A percentile compares a stretch with the other conserved stretches of the same genome.
phyloP scores from a whole-genome alignment of 2,888 invertebrate genomes.

The Eupeodes latifasciatus region DNA sequence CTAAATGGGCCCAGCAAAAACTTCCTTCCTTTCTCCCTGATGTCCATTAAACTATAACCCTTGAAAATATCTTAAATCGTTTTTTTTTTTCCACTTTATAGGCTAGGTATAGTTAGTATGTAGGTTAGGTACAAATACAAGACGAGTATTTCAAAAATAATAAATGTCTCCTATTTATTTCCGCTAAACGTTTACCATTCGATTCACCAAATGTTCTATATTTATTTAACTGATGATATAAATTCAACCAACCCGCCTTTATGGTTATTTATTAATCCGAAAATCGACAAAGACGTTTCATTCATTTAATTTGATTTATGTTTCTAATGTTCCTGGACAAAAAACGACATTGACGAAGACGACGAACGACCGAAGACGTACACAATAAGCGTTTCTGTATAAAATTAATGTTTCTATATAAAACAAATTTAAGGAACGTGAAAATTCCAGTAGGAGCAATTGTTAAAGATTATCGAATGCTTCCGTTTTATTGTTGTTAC shows the following conservation, averaged over 20 bases:
- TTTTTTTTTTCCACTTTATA: too few species aligned
- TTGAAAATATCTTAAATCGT: too few species aligned
- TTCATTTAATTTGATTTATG: constrained; percentile 44
- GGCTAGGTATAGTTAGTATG: too few species aligned
- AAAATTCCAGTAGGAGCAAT: constrained; percentile 37
- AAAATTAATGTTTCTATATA: neutral
- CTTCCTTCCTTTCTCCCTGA: too few species aligned
- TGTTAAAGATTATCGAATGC: constrained; percentile 27
- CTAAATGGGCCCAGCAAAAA: too few species aligned
- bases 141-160: neutral
- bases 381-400: constrained; percentile 10
- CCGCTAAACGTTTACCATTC: constrained; percentile 12
- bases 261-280: constrained; percentile 20
- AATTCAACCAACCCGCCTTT: neutral
- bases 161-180: neutral
- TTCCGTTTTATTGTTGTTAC: constrained; percentile 12
- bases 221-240: constrained; percentile 28
- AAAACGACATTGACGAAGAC: too few species aligned
- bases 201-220: neutral
- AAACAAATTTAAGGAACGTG: constrained; percentile 6
- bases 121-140: too few species aligned
- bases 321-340: constrained; percentile 3
- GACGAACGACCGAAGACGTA: neutral
- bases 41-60: too few species aligned
- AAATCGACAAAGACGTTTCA: constrained; percentile 35